Base-by-base conservation (phyloP, 2,888 invertebrate species). In the Oligia strigilis region DNA sequence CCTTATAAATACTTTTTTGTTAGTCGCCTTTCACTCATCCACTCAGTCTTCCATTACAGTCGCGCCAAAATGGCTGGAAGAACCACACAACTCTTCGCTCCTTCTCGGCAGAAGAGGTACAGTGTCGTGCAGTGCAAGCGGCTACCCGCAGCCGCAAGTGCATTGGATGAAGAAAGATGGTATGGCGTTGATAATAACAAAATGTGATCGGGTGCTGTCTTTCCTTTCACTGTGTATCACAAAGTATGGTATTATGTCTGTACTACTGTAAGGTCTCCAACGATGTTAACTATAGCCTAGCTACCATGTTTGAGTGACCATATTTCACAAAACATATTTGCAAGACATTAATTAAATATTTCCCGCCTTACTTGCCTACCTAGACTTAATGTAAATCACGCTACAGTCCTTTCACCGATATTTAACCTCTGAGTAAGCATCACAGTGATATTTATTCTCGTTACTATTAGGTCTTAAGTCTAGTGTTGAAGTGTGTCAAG, bases 111-210 rank as follows among this genome's bases (percentile, higher is more conserved):
- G 98, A 91, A 97, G 97, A 90, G 98, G 98, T 55, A 96, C 97
- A 64, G 97, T 98, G 65, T 98, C 98, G 73, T 99, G 99, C 94
- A 98, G 98, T 88, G 98, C 98, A 1, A 98, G 98, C 89, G 99
- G 99, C 74, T 98, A 98, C 93, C 99, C 99, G 17, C 97, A 98
- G 88, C 98, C 98, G 8, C 97, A 97, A 92, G 98, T 98, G 83
- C 98, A 97, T 86, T 98, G 98, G 98, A 98, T 98, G 95, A 98
- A 98, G 93, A 98, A 98, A 92, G 97, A 98, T 94, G 98, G 98
- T 98, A 95, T 6, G 78, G 8, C 19, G 9, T 69, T 5, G 19
- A 5, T 69, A 11, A 17, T 17, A 36, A 29, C 6, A 70, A 13
- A 29, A 29, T 69, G 17, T 17, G 2, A 9, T n/a, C n/a, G 13